Evolutionary conservation across 1,140 invertebrate genomes (phyloP), one percentile per base, ranked within the genome.

Genomic region (Diorhabda elongata): DNA sequence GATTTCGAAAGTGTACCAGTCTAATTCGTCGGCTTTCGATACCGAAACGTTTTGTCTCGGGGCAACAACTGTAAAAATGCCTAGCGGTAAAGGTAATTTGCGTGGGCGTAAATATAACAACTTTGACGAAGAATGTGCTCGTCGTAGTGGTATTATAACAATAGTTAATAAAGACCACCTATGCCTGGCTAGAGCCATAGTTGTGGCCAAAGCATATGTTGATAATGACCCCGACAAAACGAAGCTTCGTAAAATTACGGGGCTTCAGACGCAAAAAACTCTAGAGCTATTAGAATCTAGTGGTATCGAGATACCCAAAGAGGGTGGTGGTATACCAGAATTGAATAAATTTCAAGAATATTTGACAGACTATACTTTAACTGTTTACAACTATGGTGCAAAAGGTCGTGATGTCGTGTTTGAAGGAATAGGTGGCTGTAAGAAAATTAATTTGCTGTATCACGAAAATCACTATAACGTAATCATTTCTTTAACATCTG

Each of bases 151-250:
- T 44, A 45, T 64, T 11, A 11, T 64, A 47, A n/a, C 6, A n/a
- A 52, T 64, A 9, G 44, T 9, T n/a, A 64, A 64, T 52, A 64
- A 64, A 9, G 65, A 67, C 41, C 41, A 67, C 61, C 45, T 70
- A 43, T 70, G 69, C 44, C 52, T 67, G 57, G 26, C 65, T 43
- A 4, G 59, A 26, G 64, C 67, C 2, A 44, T 68, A 11, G 61
- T 68, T 41, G 61, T 68, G 2, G 61, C 67, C 3, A 61, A 57
- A 11, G 60, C 60, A 2, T 44, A 56, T 9, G 2, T 43, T 58
- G 44, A 68, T 26, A 62, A 62, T 11, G 67, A 61, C 11, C 67
- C 67, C 3, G 3, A 56, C 43, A 61, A 44, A 61, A 5, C 11
- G n/a, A 57, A 67, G 52, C 43, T 67, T 6, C 44, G 11, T 3